Conservation (phyloP, 2,113 vertebrate species). For the Toxotes jaculatrix region DNA sequence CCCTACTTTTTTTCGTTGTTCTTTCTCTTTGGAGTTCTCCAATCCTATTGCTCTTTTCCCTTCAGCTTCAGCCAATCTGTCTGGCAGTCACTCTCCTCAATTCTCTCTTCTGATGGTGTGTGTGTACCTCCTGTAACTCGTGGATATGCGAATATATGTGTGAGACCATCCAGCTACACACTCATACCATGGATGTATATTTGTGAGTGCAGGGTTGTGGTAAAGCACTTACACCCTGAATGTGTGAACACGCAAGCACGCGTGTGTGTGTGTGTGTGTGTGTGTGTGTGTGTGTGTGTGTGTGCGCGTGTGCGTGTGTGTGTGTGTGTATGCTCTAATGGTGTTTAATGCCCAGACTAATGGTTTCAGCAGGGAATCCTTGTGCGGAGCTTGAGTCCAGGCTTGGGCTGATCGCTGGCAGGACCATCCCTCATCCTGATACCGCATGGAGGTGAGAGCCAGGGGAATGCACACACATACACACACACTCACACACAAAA, state of each 20-base stretch:
- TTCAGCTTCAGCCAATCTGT: constrained; percentile 41
- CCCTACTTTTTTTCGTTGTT: constrained; percentile 33
- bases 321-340: constrained; percentile 71
- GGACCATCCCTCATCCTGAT: constrained; percentile 83
- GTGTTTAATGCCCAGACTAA: constrained; percentile 83
- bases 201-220: not conserved
- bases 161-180: constrained; percentile 1
- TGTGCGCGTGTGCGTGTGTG: constrained; percentile 48
- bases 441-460: constrained; percentile 76
- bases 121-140: not conserved
- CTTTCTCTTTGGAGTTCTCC: constrained; percentile 19
- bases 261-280: constrained; percentile 25
- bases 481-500: constrained; percentile 30
- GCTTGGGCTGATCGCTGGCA: constrained; percentile 79
- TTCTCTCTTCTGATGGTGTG: constrained; percentile 23
- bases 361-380: constrained; percentile 83
- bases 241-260: not conserved
- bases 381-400: constrained; percentile 74
- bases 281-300: constrained; percentile 34
- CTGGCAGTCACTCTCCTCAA: constrained; percentile 48
- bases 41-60: constrained; percentile 32
- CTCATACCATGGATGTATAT: constrained; percentile 8
- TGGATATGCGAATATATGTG: not conserved
- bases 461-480: constrained; percentile 65
- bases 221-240: constrained; percentile 3